Base-by-base conservation (phyloP, 2,797 vertebrate genomes). In the Spinus pinus region DNA sequence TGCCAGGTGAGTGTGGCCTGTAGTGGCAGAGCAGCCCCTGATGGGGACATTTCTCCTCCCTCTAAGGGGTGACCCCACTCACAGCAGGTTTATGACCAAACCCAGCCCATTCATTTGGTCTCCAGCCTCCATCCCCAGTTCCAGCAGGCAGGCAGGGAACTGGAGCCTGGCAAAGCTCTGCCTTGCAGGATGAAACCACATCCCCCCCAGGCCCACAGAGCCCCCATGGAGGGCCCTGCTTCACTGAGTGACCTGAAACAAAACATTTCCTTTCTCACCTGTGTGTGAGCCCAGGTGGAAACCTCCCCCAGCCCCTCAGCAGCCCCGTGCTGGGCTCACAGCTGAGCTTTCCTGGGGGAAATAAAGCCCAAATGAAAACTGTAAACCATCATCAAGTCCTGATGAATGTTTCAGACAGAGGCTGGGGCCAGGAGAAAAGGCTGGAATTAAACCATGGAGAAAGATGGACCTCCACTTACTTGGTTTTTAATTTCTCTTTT, bases 351-450 rank as follows among this genome's bases (percentile, higher is more conserved):
- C 93, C 91, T 60, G n/a, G 2, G 91, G 91, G 89, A 94, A 94
- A 93, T 85, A 80, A 91, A 92, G 50, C 54, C 51, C 79, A 93
- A 89, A 94, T 67, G 84, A 85, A 89, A 93, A 93, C 28, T 88
- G 71, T 84, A 82, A 93, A 87, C 79, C 67, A 53, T 20, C 84
- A 74, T 24, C 75, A 74, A 50, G 27, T 23, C 89, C 42, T 61
- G 72, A 82, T 67, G 49, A 90, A 93, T 88, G 75, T 71, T 89
- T 87, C 42, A 86, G 84, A 60, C 65, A 53, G 49, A 46, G 20
- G 39, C 37, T 42, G 72, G 37, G 90, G n/a, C 62, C 79, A 47
- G 31, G 75, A 91, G 65, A 60, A 77, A 79, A 70, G 57, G 19
- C 27, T 83, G 79, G 33, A 60, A 74, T 82, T 61, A 57, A 60